These are phyloP conservation scores for Acronicta leporina DNA, from an alignment of 2,888 invertebrate genomes.

Conservation along the genomic window DNA sequence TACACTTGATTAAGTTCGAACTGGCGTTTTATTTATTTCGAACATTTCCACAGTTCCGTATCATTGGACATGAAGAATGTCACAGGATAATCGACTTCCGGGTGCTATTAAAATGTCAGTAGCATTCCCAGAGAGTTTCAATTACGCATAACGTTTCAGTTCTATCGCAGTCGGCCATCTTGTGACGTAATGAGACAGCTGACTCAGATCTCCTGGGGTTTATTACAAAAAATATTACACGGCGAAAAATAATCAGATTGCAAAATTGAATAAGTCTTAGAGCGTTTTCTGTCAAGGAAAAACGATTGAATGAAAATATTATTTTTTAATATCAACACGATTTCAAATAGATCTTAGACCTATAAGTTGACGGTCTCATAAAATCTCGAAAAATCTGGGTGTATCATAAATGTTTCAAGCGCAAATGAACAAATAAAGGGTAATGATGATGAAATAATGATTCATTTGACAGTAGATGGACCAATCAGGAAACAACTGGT, in stretches of 20 bases:
- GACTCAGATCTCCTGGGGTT: constrained; percentile 5
- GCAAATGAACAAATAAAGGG: too few species aligned
- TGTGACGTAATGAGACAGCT: constrained; percentile 31
- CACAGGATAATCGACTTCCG: constrained; percentile 25
- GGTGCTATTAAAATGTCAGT: constrained; percentile 21
- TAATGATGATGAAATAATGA: too few species aligned
- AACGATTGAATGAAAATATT: too few species aligned
- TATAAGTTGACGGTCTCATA: too few species aligned
- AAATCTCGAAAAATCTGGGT: too few species aligned
- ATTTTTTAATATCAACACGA: too few species aligned
- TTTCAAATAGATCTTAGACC: too few species aligned
- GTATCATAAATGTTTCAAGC: too few species aligned
- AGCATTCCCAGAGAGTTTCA: constrained; percentile 29
- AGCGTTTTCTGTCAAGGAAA: background rate
- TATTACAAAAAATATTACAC: constrained; percentile 12
- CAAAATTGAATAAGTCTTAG: constrained; percentile 6
- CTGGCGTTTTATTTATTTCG: constrained; percentile 11
- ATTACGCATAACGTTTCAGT: constrained; percentile 45
- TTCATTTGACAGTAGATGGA: background rate
- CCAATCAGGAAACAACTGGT: background rate
- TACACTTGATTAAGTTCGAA: constrained; percentile 15
- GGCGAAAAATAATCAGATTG: constrained; percentile 5
- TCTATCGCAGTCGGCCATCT: constrained; percentile 36
- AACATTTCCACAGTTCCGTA: constrained; percentile 18
- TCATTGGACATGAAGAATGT: constrained; percentile 28